These are phyloP conservation scores for Allophyes oxyacanthae DNA, from an alignment of 2,888 invertebrate genomes.

Conservation along the genomic window DNA sequence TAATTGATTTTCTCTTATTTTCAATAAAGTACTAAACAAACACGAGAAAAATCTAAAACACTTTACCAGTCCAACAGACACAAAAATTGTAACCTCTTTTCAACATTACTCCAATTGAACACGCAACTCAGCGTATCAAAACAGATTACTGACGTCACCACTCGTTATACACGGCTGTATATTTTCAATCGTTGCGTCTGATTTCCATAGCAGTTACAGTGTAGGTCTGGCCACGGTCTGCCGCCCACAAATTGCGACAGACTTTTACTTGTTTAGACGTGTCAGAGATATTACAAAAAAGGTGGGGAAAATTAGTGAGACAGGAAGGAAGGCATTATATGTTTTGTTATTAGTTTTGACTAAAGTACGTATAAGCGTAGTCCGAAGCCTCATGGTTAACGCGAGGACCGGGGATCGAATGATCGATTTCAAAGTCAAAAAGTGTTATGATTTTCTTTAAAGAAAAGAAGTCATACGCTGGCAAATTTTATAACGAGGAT, in stretches of 20 bases:
- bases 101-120: background rate
- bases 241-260: constrained; percentile 42
- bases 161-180: constrained; percentile 8
- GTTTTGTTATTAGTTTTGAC: too few relatives aligned
- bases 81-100: background rate
- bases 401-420: too few relatives aligned
- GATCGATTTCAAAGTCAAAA: too few relatives aligned
- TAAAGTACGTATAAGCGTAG: too few relatives aligned
- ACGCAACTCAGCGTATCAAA: background rate
- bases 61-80: background rate
- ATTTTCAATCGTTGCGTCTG: constrained; percentile 12
- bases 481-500: too few relatives aligned
- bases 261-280: constrained; percentile 39
- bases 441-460: too few relatives aligned
- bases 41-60: background rate
- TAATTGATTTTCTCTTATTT: too few relatives aligned
- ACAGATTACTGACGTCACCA: constrained; percentile 1
- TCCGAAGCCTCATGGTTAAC: too few relatives aligned
- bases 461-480: too few relatives aligned
- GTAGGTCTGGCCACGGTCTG: constrained; percentile 37
- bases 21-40: too few relatives aligned
- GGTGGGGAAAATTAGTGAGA: too few relatives aligned
- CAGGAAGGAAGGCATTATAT: too few relatives aligned
- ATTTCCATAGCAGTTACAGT: constrained; percentile 34
- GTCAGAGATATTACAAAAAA: constrained; percentile 10